These are phyloP conservation scores for Ericerus pela DNA, from an alignment of 1,140 invertebrate genomes.

Conservation along the genomic window DNA sequence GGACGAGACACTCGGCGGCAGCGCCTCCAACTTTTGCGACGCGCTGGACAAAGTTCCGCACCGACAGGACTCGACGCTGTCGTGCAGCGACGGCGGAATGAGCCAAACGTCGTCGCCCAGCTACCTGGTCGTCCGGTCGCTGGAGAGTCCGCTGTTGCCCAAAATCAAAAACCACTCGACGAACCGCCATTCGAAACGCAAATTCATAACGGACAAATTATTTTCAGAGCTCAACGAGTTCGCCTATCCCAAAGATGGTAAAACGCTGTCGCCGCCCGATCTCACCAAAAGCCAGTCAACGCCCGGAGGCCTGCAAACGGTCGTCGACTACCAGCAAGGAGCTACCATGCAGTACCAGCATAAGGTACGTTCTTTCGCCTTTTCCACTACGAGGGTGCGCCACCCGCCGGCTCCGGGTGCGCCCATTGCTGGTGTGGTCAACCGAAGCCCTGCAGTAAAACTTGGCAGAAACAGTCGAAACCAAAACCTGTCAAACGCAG, in stretches of 20 bases:
- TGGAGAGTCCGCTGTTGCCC: background rate
- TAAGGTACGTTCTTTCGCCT: background rate
- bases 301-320: background rate
- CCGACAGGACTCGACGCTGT: background rate
- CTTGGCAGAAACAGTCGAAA: too few relatives aligned
- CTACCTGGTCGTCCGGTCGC: background rate
- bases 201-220: background rate
- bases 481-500: too few relatives aligned
- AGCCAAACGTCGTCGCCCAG: slow-evolving; percentile 1
- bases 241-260: background rate
- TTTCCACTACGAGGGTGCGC: too few relatives aligned
- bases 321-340: slow-evolving; percentile 5
- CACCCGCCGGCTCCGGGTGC: too few relatives aligned
- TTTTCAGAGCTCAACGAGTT: slow-evolving; percentile 2
- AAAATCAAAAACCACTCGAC: slow-evolving; percentile 4
- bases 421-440: too few relatives aligned
- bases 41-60: background rate
- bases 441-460: too few relatives aligned
- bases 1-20: background rate
- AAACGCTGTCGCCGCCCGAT: background rate
- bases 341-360: background rate
- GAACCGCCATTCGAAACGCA: background rate
- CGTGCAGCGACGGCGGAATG: background rate
- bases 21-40: too few relatives aligned
- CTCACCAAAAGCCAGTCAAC: slow-evolving; percentile 6